phyloP scores from a whole-genome alignment of 2,797 vertebrate genomes.

The Stomatorhinus walkeri region DNA sequence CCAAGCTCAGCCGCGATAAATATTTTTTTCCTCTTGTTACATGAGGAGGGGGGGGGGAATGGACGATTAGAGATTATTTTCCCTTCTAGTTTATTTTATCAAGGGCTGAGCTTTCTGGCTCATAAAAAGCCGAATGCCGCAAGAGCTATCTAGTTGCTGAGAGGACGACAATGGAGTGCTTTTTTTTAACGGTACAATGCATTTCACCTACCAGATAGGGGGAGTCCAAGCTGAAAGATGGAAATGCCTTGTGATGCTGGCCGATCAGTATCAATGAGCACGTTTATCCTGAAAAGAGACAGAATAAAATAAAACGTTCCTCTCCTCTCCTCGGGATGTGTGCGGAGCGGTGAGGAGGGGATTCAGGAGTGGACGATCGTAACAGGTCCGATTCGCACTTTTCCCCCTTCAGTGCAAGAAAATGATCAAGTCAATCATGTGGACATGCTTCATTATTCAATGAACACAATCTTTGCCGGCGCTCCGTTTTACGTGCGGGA shows the following conservation, averaged over 20 bases:
- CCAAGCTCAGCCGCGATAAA: slow-evolving; percentile 68
- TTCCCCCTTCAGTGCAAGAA: slow-evolving; percentile 76
- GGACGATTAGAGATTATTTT: slow-evolving; percentile 73
- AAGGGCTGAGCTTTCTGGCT: slow-evolving; percentile 75
- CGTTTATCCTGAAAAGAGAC: slow-evolving; percentile 68
- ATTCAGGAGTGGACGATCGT: slow-evolving; percentile 72
- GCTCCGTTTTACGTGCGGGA: slow-evolving; percentile 77
- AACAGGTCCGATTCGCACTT: slow-evolving; percentile 83
- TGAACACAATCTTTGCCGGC: slow-evolving; percentile 80
- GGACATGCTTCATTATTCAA: slow-evolving; percentile 93
- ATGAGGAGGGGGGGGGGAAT: slow-evolving; percentile 53
- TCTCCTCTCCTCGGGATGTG: slow-evolving; percentile 61
- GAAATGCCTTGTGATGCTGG: slow-evolving; percentile 77
- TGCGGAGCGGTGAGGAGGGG: slow-evolving; percentile 67
- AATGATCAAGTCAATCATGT: slow-evolving; percentile 91
- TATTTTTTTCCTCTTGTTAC: slow-evolving; percentile 55
- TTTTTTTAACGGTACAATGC: slow-evolving; percentile 86
- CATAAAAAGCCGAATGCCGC: slow-evolving; percentile 83
- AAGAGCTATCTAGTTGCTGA: slow-evolving; percentile 81
- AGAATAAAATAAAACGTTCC: slow-evolving; percentile 63
- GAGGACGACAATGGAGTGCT: slow-evolving; percentile 86
- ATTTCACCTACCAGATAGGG: slow-evolving; percentile 88
- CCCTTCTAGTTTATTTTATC: slow-evolving; percentile 74
- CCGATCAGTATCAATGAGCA: slow-evolving; percentile 77
- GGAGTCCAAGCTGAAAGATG: slow-evolving; percentile 78